A percentile compares a stretch with the other conserved stretches of the same genome.
Evolutionary conservation across 1,140 invertebrate species (phyloP).

Genomic region (Orius laevigatus): DNA sequence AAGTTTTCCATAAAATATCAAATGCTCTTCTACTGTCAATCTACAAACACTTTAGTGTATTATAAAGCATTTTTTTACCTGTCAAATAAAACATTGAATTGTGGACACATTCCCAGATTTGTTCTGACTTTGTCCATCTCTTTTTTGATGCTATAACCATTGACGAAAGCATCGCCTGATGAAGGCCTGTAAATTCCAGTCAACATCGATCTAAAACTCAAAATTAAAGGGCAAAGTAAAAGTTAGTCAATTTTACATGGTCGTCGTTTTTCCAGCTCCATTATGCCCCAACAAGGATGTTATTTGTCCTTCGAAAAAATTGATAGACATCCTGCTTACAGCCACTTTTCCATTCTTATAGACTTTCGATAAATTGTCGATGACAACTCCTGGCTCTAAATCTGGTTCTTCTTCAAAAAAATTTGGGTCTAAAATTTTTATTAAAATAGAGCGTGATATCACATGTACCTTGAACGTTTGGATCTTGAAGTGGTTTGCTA

Average conservation of each 20-base stretch:
- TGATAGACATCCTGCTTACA: slow-evolving; percentile 18
- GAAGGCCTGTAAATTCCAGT: slow-evolving; percentile 42
- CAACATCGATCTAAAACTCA: slow-evolving; percentile 18
- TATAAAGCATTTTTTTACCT: slow-evolving; percentile 27
- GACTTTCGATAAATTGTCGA: slow-evolving; percentile 22
- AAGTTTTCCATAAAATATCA: slow-evolving; percentile 36
- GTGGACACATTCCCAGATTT: slow-evolving; percentile 70
- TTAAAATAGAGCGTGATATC: background rate
- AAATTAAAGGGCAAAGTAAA: background rate
- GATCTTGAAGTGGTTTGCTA: background rate
- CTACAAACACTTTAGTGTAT: slow-evolving; percentile 5
- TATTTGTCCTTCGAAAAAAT: slow-evolving; percentile 47
- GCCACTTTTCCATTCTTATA: slow-evolving; percentile 21
- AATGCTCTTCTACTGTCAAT: slow-evolving; percentile 76
- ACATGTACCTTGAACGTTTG: background rate
- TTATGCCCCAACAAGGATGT: slow-evolving; percentile 76
- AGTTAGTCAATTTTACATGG: slow-evolving; percentile 32
- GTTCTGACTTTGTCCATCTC: slow-evolving; percentile 32
- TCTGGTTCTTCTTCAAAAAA: slow-evolving; percentile 21
- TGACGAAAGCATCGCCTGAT: slow-evolving; percentile 42
- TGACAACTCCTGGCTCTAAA: slow-evolving; percentile 19
- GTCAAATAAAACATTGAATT: slow-evolving; percentile 88
- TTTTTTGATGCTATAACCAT: slow-evolving; percentile 43
- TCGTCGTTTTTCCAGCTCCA: slow-evolving; percentile 78
- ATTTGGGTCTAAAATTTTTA: background rate